Evolutionary conservation across 2,888 invertebrate genomes (phyloP), one percentile per base, ranked within the genome.

Genomic region (Parelbella ahira): DNA sequence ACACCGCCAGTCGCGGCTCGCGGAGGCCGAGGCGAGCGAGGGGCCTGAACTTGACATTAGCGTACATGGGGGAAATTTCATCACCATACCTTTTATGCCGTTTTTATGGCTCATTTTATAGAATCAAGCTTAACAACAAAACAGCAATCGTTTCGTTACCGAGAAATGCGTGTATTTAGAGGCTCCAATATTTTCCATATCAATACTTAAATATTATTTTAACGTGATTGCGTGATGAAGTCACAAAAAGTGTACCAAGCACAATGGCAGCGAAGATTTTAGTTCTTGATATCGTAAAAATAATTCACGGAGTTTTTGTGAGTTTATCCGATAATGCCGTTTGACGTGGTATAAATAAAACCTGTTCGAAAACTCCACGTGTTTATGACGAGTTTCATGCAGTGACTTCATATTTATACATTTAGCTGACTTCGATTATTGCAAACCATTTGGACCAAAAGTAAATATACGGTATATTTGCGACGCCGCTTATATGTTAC

Each of bases 21-120:
- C 12, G 21, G 21, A n/a, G 28, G 37, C 21, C 37, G 13, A 37
- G 37, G 37, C 21, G 21, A 37, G 20, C 37, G 0, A 5, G 20
- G 9, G 9, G 9, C 10, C 4, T 28, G 37, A 28, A 37, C 37
- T 37, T 37, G 37, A 37, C 37, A 37, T 37, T 37, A 37, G 11
- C 28, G 28, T 27, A 28, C 28, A 37, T 28, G 33, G 33, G 27
- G 37, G 21, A 21, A 37, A 21, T 37, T 37, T 8, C 9, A 21
- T 28, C 20, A 2, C 20, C 12, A 12, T 12, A 11, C 21, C 13
- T 21, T 33, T 21, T 12, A 21, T 21, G 21, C 12, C 12, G 19
- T 7, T 20, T 27, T 30, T 30, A 30, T 30, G 19, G 27, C 27
- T 30, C 29, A 9, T 4, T 29, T 27, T 9, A 27, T 28, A n/a